These are phyloP conservation scores for Drosophila picticornis DNA, from an alignment of 2,888 invertebrate genomes.

Conservation along the genomic window DNA sequence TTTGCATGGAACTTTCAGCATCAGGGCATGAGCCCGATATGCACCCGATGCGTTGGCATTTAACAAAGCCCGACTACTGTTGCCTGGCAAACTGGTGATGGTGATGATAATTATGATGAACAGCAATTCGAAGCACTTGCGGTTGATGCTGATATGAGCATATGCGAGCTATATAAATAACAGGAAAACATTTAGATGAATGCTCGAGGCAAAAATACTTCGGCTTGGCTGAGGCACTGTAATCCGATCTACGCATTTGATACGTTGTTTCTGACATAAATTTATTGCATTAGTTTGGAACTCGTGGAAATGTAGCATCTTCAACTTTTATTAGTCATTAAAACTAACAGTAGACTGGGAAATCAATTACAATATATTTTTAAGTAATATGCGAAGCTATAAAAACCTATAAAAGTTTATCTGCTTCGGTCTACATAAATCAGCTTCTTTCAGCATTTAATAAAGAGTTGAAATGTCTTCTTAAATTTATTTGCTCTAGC, in stretches of 20 bases:
- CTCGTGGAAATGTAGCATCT: background rate
- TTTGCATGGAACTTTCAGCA: conserved; percentile 47
- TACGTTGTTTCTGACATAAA: background rate
- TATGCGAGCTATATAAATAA: conserved; percentile 25
- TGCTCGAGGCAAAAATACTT: background rate
- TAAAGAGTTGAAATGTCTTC: background rate
- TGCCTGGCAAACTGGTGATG: conserved; percentile 2
- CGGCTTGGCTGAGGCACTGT: background rate
- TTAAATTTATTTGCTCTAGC: background rate
- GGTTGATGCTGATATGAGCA: conserved; percentile 46
- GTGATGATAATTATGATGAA: conserved; percentile 12
- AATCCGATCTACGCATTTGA: background rate
- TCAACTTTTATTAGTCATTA: background rate
- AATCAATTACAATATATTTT: background rate
- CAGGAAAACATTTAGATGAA: background rate
- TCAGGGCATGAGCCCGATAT: conserved; percentile 23
- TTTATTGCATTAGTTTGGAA: background rate
- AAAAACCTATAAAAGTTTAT: background rate
- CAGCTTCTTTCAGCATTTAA: background rate
- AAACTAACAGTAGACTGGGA: background rate
- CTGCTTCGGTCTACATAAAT: background rate
- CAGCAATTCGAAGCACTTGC: conserved; percentile 29
- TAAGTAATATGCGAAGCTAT: background rate
- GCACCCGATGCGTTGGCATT: conserved; percentile 47
- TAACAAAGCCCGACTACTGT: conserved; percentile 38